Evolutionary conservation across 92 coral and sea anemone genomes (phyloP), one percentile per base, ranked within the genome.

Genomic region (Actinostola sp.): DNA sequence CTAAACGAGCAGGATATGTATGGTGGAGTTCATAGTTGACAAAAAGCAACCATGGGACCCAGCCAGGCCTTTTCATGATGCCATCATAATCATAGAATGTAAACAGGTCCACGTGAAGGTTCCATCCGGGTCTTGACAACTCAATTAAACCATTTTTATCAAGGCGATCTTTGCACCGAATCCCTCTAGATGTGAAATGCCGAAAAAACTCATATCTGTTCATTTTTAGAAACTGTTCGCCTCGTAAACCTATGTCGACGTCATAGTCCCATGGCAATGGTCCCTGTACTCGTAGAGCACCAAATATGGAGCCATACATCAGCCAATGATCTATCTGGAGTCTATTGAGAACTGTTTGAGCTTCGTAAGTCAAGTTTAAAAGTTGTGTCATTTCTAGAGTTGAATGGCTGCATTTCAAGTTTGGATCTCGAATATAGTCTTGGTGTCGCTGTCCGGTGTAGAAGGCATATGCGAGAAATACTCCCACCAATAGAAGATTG

Each of bases 201-300:
- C 69, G 81, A 14, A 88, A 28, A 51, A 88, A 52, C 30, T 75
- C 79, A 17, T 27, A 15, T 50, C 38, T 49, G 11, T 72, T 84
- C 49, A 80, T 74, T 17, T 55, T 20, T 0, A 72, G 55, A 74
- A 88, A 88, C 42, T 67, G 66, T 38, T 79, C 82, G 13, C 89
- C 89, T 29, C 82, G 67, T 61, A 88, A 54, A 44, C 93, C 89
- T 19, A 88, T 75, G 67, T 88, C 93, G 2, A 88, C 89, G 38
- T 88, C 93, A 32, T 88, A 78, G 55, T 88, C 93, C 93, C 93
- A 88, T 4, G 93, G 87, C 6, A 88, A 75, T 1, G 93, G 93
- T 23, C 67, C 88, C 36, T 82, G 77, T 8, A 71, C 58, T 8
- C 93, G 86, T 19, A 25, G 69, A 0, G 93, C 93, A 21, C 93